Percentiles rank a stretch among this genome's conserved stretches.
phyloP scores from a whole-genome alignment of 2,888 invertebrate genomes.

The Noctua janthe region DNA sequence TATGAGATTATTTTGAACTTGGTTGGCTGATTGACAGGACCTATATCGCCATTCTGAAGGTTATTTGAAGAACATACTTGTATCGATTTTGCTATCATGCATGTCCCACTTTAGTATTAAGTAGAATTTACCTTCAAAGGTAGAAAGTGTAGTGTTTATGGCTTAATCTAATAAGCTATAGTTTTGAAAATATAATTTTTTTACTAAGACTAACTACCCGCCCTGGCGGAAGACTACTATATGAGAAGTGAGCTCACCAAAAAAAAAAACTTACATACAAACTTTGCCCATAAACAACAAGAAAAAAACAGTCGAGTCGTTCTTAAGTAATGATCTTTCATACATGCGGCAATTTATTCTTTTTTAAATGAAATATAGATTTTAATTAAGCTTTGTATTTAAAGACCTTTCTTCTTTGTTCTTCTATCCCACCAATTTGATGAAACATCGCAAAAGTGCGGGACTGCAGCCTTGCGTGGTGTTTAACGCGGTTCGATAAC shows the following conservation, averaged over 20 bases:
- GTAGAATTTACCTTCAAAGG: not conserved
- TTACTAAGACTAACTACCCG: not conserved
- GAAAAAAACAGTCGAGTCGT: not conserved
- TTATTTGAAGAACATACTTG: slow-evolving; percentile 22
- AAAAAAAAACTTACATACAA: not conserved
- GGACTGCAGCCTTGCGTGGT: slow-evolving; percentile 83
- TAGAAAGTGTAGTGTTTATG: not conserved
- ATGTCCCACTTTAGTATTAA: not conserved
- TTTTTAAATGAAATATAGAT: not conserved
- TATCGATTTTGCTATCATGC: slow-evolving; percentile 14
- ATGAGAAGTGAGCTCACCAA: not conserved
- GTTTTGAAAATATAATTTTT: not conserved
- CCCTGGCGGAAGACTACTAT: not conserved
- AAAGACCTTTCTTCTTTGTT: slow-evolving; percentile 25
- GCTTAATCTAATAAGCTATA: not conserved
- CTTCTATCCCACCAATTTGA: slow-evolving; percentile 31
- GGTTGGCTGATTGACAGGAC: not conserved
- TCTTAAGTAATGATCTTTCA: not conserved
- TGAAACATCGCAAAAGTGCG: slow-evolving; percentile 65
- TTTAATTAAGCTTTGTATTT: not conserved
- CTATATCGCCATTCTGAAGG: slow-evolving; percentile 1
- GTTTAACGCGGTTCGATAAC: slow-evolving; percentile 89
- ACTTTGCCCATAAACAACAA: not conserved
- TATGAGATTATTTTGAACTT: not conserved
- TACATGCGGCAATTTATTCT: not conserved